Evolutionary conservation across 2,113 vertebrate species (phyloP).

Genomic region (Oenanthe melanoleuca): DNA sequence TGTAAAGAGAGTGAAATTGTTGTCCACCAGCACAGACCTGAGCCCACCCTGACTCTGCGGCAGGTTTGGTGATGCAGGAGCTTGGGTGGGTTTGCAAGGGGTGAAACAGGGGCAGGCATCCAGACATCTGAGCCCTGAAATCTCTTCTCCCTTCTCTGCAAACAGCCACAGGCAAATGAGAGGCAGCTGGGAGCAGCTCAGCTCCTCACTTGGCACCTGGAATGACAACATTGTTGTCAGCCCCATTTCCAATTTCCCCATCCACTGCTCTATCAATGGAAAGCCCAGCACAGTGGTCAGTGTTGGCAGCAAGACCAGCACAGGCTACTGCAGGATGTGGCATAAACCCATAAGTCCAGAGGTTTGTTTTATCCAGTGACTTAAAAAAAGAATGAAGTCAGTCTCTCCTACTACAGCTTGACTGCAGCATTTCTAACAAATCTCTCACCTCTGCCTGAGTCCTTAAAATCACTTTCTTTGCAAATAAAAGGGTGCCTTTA

Average conservation of each 20-base stretch:
- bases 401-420: not conserved
- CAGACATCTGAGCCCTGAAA: rapidly evolving
- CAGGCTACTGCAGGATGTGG: not conserved
- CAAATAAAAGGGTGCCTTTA: not conserved
- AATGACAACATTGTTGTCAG: rapidly evolving
- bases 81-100: not conserved
- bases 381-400: not conserved
- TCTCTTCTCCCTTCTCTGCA: not conserved
- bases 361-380: not conserved
- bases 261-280: rapidly evolving
- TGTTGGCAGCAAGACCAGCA: rapidly evolving
- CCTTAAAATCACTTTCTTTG: not conserved
- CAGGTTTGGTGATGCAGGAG: not conserved
- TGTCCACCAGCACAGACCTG: not conserved
- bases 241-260: not conserved
- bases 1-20: rapidly evolving
- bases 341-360: not conserved
- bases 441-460: not conserved
- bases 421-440: not conserved
- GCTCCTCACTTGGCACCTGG: not conserved
- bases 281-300: not conserved
- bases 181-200: not conserved
- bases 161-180: not conserved
- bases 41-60: rapidly evolving
- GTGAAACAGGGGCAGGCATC: not conserved